A percentile compares a stretch with the other conserved stretches of the same genome.
Conservation (phyloP, 2,797 vertebrate species). For the Esox masquinongy region DNA sequence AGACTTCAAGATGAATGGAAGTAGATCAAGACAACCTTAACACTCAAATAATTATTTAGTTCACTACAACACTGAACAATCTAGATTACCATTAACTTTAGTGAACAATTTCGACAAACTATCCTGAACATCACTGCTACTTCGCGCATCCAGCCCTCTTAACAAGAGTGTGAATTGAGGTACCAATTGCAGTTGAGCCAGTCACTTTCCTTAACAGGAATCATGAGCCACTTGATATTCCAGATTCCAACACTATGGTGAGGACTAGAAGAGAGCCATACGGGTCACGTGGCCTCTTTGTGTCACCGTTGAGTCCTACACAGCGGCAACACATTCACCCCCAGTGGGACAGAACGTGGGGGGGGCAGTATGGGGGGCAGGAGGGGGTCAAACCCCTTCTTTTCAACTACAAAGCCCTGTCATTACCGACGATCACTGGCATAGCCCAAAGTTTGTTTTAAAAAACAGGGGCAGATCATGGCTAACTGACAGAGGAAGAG, state of each 20-base stretch:
- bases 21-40: no score
- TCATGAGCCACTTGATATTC: conserved; percentile 71
- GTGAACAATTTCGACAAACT: no score
- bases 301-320: conserved; percentile 77
- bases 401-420: conserved; percentile 69
- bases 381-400: conserved; percentile 64
- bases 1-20: no score
- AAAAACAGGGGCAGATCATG: conserved; percentile 30
- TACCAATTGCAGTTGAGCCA: conserved; percentile 50
- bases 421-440: conserved; percentile 67
- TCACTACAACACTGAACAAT: neutral
- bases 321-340: conserved; percentile 69
- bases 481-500: neutral
- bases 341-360: conserved; percentile 45
- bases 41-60: neutral
- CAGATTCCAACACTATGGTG: conserved; percentile 68
- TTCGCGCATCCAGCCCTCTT: no score
- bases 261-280: conserved; percentile 68
- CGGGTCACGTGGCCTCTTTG: conserved; percentile 74
- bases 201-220: conserved; percentile 60
- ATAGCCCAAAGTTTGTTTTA: conserved; percentile 64
- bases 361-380: conserved; percentile 27
- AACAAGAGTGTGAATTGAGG: neutral
- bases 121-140: no score
- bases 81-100: neutral